phyloP scores from a whole-genome alignment of 2,888 invertebrate species.

The Rhabditoides inermis region DNA sequence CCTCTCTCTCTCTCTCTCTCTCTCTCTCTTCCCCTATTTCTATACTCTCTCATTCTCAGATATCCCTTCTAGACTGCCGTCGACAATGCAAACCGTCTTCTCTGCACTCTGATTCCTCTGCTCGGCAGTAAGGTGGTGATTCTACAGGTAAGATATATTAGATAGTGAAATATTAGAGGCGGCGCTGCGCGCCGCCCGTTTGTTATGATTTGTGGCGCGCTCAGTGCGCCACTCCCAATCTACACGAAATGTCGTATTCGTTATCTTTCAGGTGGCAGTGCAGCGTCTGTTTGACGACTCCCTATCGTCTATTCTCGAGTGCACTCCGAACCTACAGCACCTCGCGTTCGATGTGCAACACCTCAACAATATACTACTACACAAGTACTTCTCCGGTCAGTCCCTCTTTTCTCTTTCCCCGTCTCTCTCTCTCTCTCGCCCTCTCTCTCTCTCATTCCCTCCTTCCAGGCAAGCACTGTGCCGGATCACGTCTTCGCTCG shows the following conservation, averaged over 20 bases:
- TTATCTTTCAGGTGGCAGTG: constrained; percentile 23
- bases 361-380: constrained; percentile 33
- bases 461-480: too few species aligned
- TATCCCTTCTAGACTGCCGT: constrained; percentile 31
- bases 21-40: too few species aligned
- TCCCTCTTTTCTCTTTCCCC: too few species aligned
- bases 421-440: too few species aligned
- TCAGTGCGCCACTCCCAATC: too few species aligned
- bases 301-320: constrained; percentile 29
- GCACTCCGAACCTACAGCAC: constrained; percentile 36
- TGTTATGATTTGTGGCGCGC: too few species aligned
- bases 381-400: constrained; percentile 35
- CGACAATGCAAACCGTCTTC: constrained; percentile 40
- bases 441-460: too few species aligned
- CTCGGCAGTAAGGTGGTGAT: constrained; percentile 41
- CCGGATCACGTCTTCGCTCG: constrained; percentile 24
- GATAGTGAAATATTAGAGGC: too few species aligned
- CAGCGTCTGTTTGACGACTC: constrained; percentile 40
- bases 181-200: too few species aligned
- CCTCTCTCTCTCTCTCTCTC: too few species aligned
- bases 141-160: constrained; percentile 39
- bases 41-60: neutral
- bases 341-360: constrained; percentile 41
- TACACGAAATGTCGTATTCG: too few species aligned
- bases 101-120: constrained; percentile 30